phyloP scores from a whole-genome alignment of 2,888 invertebrate species.

The Mycalesis mineus region DNA sequence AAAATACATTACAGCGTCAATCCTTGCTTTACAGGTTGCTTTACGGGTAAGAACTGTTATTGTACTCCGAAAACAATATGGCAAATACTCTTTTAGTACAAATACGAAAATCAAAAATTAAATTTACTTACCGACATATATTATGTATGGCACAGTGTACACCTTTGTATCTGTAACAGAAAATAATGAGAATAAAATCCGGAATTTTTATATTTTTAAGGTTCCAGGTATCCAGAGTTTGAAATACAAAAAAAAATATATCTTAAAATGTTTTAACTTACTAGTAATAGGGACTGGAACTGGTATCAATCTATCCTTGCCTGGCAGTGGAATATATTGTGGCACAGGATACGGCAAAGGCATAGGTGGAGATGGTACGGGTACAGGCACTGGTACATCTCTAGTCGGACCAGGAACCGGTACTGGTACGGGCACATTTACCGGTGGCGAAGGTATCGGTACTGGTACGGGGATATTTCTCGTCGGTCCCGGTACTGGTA shows the following conservation, averaged over 20 bases:
- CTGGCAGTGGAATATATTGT: conserved; percentile 48
- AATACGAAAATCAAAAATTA: no score
- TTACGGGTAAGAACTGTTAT: no score
- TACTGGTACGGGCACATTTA: conserved; percentile 43
- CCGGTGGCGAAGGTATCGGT: conserved; percentile 46
- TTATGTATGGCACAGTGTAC: conserved; percentile 50
- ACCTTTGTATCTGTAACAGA: conserved; percentile 44
- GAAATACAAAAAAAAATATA: background rate
- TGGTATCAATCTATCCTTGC: conserved; percentile 44
- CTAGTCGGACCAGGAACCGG: conserved; percentile 48
- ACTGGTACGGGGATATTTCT: conserved; percentile 37
- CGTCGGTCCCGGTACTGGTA: conserved; percentile 39
- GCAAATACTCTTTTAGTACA: no score
- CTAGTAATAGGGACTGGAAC: conserved; percentile 46
- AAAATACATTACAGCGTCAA: no score
- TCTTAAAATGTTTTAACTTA: conserved; percentile 32
- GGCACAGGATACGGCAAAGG: conserved; percentile 46
- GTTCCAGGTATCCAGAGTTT: background rate
- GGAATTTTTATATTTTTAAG: no score
- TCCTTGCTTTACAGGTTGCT: no score
- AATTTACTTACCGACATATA: conserved; percentile 54
- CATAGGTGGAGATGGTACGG: conserved; percentile 47
- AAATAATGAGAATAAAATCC: no score
- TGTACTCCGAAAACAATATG: no score
- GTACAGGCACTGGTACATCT: conserved; percentile 44